Percentiles rank a stretch among this genome's conserved stretches.
Evolutionary conservation across 2,113 vertebrate genomes (phyloP).

Genomic region (Trogon melanurus): DNA sequence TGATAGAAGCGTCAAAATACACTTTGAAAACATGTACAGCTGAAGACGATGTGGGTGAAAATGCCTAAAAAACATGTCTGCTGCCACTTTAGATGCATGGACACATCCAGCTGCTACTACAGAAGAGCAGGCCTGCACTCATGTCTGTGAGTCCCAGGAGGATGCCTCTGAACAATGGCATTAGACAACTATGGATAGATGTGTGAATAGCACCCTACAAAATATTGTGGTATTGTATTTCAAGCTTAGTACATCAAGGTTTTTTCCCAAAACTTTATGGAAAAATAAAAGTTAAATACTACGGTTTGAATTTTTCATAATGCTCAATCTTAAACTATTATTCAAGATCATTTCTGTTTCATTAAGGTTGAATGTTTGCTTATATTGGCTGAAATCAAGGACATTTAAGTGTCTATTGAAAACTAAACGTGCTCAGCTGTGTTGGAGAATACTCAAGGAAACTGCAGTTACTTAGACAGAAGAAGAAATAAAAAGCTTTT

Average conservation of each 20-base stretch:
- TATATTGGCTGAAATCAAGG: slow-evolving; percentile 8
- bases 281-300: not conserved
- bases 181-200: not conserved
- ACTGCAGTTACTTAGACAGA: not conserved
- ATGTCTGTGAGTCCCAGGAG: accelerated
- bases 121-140: not conserved
- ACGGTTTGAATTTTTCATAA: not conserved
- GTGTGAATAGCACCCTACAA: not conserved
- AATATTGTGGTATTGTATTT: not conserved
- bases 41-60: not conserved
- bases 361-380: not conserved
- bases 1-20: not conserved
- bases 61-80: accelerated
- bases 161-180: not conserved
- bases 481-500: not conserved
- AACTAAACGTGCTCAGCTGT: slow-evolving; percentile 4
- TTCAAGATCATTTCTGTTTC: not conserved
- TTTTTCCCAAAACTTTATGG: not conserved
- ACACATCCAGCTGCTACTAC: not conserved
- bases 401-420: not conserved
- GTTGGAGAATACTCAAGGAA: not conserved
- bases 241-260: not conserved
- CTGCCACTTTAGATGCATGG: not conserved
- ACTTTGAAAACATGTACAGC: not conserved
- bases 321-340: not conserved